Percentiles rank a stretch among this genome's conserved stretches.
These are phyloP conservation scores for Thecocarcelia acutangulata DNA, from an alignment of 2,888 invertebrate species.

Conservation along the genomic window DNA sequence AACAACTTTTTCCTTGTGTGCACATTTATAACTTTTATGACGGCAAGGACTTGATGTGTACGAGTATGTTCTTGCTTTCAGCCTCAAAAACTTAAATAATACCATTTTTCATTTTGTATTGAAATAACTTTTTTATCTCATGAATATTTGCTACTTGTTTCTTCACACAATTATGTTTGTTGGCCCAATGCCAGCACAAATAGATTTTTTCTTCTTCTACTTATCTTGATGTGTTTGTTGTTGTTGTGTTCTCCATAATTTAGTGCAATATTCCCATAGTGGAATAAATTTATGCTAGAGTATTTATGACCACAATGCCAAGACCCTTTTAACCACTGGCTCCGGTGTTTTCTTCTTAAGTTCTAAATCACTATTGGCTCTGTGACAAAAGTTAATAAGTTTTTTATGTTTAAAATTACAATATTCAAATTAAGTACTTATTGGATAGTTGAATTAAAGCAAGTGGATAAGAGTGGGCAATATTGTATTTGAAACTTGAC, in stretches of 20 bases:
- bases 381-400: slow-evolving; percentile 26
- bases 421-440: slow-evolving; percentile 2
- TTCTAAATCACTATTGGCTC: slow-evolving; percentile 29
- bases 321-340: slow-evolving; percentile 27
- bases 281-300: slow-evolving; percentile 7
- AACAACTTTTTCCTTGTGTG: too few species aligned
- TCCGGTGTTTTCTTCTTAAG: slow-evolving; percentile 29
- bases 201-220: slow-evolving; percentile 1
- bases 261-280: slow-evolving; percentile 24
- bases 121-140: not conserved
- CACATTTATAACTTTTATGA: too few species aligned
- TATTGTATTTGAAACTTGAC: too few species aligned
- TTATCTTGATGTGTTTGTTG: slow-evolving; percentile 9
- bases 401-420: slow-evolving; percentile 7
- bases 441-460: too few species aligned
- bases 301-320: slow-evolving; percentile 8
- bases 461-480: too few species aligned
- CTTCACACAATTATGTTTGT: slow-evolving; percentile 11
- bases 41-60: too few species aligned
- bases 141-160: slow-evolving; percentile 11
- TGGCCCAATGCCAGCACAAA: slow-evolving; percentile 45
- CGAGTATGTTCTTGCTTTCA: too few species aligned
- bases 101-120: not conserved
- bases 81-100: too few species aligned
- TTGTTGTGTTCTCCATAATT: not conserved